Conservation (phyloP, 2,888 invertebrate genomes). For the Orthosia gothica region DNA sequence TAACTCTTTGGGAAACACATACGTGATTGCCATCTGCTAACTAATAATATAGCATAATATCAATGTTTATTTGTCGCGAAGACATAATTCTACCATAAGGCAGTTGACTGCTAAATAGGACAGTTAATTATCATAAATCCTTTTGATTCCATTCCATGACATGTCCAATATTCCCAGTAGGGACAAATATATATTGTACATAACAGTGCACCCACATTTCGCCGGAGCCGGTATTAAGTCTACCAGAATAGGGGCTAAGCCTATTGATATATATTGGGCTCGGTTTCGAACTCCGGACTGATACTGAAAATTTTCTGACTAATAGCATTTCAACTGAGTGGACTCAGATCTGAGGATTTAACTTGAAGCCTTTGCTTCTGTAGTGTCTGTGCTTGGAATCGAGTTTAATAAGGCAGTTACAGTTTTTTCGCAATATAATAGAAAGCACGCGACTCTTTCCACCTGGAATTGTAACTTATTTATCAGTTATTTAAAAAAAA, state of each 20-base stretch:
- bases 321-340: constrained; percentile 20
- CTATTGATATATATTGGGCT: neutral
- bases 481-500: too few species aligned
- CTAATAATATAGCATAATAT: too few species aligned
- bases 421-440: too few species aligned
- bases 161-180: neutral
- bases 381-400: neutral
- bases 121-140: neutral
- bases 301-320: neutral
- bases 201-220: constrained; percentile 7
- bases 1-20: neutral
- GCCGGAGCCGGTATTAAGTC: neutral
- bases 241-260: neutral
- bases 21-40: neutral
- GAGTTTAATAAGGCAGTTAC: neutral
- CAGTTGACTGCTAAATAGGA: too few species aligned
- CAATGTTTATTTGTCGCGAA: neutral
- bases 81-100: neutral
- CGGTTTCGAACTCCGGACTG: neutral
- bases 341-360: neutral
- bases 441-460: too few species aligned
- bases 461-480: too few species aligned
- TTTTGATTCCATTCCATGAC: neutral
- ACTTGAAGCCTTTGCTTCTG: neutral
- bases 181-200: neutral